Conservation (phyloP, 2,113 vertebrate genomes). For the Eulacestoma nigropectus region DNA sequence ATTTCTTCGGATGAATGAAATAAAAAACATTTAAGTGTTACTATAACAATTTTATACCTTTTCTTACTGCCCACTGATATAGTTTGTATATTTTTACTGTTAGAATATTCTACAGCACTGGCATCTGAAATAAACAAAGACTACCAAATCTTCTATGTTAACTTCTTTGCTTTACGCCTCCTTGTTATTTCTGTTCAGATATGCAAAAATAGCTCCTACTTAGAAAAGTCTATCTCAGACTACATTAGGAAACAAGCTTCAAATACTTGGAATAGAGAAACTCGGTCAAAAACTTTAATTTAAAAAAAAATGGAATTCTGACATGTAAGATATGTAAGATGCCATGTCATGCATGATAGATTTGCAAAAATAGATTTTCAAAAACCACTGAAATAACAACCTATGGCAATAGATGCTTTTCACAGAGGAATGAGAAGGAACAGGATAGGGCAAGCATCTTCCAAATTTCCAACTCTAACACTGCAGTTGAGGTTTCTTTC, state of each 20-base stretch:
- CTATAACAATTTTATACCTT: not conserved
- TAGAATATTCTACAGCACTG: not conserved
- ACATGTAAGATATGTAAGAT: not conserved
- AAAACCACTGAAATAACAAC: not conserved
- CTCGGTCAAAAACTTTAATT: not conserved
- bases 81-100: not conserved
- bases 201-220: not conserved
- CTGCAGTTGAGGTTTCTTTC: not conserved
- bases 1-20: not conserved
- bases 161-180: not conserved
- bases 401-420: not conserved
- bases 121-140: not conserved
- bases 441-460: rapidly evolving
- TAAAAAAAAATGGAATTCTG: not conserved
- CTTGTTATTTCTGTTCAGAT: not conserved
- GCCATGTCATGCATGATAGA: not conserved
- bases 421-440: not conserved
- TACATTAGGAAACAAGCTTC: not conserved
- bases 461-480: not conserved
- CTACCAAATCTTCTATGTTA: not conserved
- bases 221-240: not conserved
- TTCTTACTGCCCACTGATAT: not conserved
- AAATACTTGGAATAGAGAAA: not conserved
- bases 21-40: not conserved
- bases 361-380: not conserved